These are phyloP conservation scores for Helicoverpa zea DNA, from an alignment of 1,140 invertebrate genomes.

Conservation along the genomic window DNA sequence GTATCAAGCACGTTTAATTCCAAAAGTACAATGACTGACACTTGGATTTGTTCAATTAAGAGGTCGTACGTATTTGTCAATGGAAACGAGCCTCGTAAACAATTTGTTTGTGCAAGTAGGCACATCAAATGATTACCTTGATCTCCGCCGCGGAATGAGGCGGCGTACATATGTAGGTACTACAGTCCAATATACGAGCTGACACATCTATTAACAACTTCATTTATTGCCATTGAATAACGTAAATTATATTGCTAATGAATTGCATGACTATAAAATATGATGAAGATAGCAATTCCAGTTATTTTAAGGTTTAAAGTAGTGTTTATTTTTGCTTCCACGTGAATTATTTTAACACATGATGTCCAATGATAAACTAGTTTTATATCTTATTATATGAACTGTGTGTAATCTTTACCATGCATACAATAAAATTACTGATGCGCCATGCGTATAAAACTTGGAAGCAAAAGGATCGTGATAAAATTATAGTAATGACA, in stretches of 20 bases:
- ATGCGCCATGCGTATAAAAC: too few species aligned
- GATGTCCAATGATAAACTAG: too few species aligned
- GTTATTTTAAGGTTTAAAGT: not conserved
- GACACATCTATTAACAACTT: constrained; percentile 15
- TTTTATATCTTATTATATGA: too few species aligned
- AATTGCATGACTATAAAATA: not conserved
- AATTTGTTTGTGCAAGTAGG: constrained; percentile 29
- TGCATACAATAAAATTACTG: too few species aligned
- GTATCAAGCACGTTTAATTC: not conserved
- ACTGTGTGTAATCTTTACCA: too few species aligned
- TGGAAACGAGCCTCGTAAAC: constrained; percentile 22
- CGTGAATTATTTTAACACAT: too few species aligned
- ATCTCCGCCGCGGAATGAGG: constrained; percentile 48
- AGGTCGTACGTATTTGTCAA: constrained; percentile 25
- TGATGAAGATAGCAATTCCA: not conserved
- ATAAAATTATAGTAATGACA: not conserved
- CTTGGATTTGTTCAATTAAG: constrained; percentile 12
- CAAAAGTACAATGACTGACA: not conserved
- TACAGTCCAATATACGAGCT: not conserved
- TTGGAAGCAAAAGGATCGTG: not conserved
- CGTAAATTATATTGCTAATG: constrained; percentile 1
- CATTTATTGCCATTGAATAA: constrained; percentile 5
- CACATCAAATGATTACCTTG: constrained; percentile 50
- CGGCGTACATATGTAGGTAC: constrained; percentile 13
- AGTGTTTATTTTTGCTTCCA: not conserved